Evolutionary conservation across 2,797 vertebrate genomes (phyloP).

Genomic region (Mus spretus): DNA sequence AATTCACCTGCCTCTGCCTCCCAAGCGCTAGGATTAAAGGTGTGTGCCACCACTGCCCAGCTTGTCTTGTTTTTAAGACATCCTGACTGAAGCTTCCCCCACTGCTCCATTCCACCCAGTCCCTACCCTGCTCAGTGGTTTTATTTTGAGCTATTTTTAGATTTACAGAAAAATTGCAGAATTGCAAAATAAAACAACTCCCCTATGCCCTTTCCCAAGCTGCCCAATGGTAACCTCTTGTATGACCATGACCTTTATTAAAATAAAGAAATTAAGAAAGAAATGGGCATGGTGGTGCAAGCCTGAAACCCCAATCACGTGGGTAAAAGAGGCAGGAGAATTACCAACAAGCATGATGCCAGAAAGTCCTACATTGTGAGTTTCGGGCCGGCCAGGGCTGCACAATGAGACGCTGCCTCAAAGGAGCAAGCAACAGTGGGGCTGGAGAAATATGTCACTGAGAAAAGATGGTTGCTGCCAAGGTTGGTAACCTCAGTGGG

Average conservation of each 20-base stretch:
- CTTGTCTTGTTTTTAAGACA: not conserved
- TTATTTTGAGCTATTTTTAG: slow-evolving; percentile 55
- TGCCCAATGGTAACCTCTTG: slow-evolving; percentile 1
- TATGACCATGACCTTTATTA: not conserved
- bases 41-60: no score
- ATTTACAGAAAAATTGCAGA: not conserved
- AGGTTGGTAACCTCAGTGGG: not conserved
- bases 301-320: not conserved
- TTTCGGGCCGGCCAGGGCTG: not conserved
- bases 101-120: not conserved
- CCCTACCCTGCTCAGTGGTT: not conserved
- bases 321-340: not conserved
- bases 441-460: not conserved
- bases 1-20: no score
- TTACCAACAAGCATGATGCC: not conserved
- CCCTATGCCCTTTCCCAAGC: not conserved
- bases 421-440: no score
- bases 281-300: not conserved
- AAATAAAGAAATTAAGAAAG: slow-evolving; percentile 18
- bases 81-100: not conserved
- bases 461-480: not conserved
- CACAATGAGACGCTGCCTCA: not conserved
- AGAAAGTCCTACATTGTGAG: not conserved
- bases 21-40: no score
- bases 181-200: not conserved